Percentiles rank a stretch among this genome's conserved stretches.
Conservation (phyloP, 2,888 invertebrate species). For the Sympetrum striolatum region DNA sequence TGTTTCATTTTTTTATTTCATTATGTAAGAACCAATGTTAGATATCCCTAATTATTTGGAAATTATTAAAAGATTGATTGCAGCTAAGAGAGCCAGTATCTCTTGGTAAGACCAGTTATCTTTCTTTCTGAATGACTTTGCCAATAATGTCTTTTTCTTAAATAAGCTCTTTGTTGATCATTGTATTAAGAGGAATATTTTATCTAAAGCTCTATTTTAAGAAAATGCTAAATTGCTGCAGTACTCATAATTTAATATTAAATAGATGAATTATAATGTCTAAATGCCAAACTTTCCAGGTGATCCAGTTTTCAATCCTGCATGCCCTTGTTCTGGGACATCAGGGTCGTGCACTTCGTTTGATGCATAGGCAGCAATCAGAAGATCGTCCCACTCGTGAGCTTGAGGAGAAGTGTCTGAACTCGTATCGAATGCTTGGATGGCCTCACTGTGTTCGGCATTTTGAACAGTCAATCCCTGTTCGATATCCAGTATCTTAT, state of each 20-base stretch:
- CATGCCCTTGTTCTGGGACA: conserved; percentile 81
- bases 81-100: too few species aligned
- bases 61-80: too few species aligned
- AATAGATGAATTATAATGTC: neutral
- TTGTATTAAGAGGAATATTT: too few species aligned
- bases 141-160: neutral
- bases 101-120: too few species aligned
- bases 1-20: too few species aligned
- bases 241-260: neutral
- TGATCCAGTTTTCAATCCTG: conserved; percentile 79
- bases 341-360: conserved; percentile 81
- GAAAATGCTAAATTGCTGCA: neutral
- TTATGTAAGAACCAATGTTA: too few species aligned
- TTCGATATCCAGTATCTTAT: conserved; percentile 73
- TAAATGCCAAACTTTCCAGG: conserved; percentile 59
- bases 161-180: neutral
- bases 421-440: conserved; percentile 70
- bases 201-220: neutral
- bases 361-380: conserved; percentile 71
- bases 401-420: conserved; percentile 71
- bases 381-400: conserved; percentile 84
- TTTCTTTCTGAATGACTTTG: too few species aligned
- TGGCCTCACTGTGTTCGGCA: conserved; percentile 73
- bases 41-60: too few species aligned
- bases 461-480: conserved; percentile 66